Base-by-base conservation (phyloP, 2,797 vertebrate genomes). In the Oryzias dopingdopingensis region DNA sequence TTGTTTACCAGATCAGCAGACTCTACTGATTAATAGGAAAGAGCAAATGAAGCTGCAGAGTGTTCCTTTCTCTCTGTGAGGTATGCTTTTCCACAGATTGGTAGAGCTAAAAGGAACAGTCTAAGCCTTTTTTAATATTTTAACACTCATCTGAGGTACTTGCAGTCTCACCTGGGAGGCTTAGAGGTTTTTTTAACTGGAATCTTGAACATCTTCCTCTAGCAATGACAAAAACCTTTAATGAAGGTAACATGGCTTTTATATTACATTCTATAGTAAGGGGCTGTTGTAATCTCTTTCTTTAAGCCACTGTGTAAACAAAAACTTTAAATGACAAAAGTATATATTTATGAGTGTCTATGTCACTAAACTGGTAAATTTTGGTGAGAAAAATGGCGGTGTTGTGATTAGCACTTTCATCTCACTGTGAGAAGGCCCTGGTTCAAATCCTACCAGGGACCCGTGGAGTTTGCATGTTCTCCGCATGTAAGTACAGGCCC, bases 1-100 rank as follows among this genome's bases (percentile, higher is more conserved):
- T 44, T 40, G 55, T 51, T 67, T 62, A 71, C 62, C 63, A 60
- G 69, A 67, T 65, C 15, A 66, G 65, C 65, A 65, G 51, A 42
- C 53, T 49, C 53, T 49, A 51, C 57, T 51, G 53, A 65, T 56
- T 42, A 59, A 42, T 46, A 49, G 44, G 52, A 10, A 1, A 52
- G 37, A 52, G 32, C n/a, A 62, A 73, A 69, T 56, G 6, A 62
- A 50, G 43, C 50, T 40, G 42, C 24, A 62, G 57, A 65, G 52
- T 58, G 45, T 63, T 70, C 46, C 37, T 64, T 60, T 53, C 59
- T 18, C 29, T 16, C 10, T 46, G 20, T 17, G 47, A 52, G 42
- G 14, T 52, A 20, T 15, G 1, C 42, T 46, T 57, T 64, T 52
- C 18, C 37, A 40, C 41, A 56, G 42, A 57, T 55, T 10, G 54